Evolutionary conservation across 2,797 vertebrate genomes (phyloP), one percentile per base, ranked within the genome.

Genomic region (Microtus californicus): DNA sequence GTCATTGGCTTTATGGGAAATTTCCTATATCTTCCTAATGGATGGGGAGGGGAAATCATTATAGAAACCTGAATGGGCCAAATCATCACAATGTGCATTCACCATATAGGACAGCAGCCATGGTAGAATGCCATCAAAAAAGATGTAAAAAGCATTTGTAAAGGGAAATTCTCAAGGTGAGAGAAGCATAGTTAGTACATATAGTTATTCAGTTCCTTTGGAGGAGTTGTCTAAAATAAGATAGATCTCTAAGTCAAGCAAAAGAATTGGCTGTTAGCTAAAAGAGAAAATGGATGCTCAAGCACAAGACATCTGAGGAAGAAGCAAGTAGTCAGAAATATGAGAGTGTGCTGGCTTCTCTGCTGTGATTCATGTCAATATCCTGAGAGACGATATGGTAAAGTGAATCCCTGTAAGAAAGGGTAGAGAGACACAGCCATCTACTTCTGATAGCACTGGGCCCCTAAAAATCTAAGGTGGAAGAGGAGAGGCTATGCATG

Each of bases 331-430:
- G 10, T 82, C 37, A 61, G 63, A 79, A 19, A n/a, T 59, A 12
- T 23, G 59, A 94, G 40, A 88, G 6, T 59, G 21, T 59, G 21
- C 21, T 23, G 11, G 87, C 34, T 25, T 25, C 59, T 40, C 12
- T 63, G 31, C 6, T 79, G 40, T 48, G 14, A 7, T 25, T 37
- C 21, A 10, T 27, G 6, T 29, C 78, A 79, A 9, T 40, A 85
- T 1, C 31, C 13, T 0, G 6, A 48, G 19, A 93, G 40, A 89
- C 4, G 25, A 54, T n/a, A 12, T 71, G 48, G 61, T 74, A 86
- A 19, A 25, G 8, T 4, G 0, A 4, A 14, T 37, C n/a, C 23
- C 31, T 27, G 3, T 0, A 40, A 61, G 67, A n/a, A 4, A n/a
- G 61, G 17, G 17, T 10, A 78, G 48, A 21, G 51, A 40, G 9